Conservation (phyloP, 2,888 invertebrate genomes). For the Euplexia lucipara region DNA sequence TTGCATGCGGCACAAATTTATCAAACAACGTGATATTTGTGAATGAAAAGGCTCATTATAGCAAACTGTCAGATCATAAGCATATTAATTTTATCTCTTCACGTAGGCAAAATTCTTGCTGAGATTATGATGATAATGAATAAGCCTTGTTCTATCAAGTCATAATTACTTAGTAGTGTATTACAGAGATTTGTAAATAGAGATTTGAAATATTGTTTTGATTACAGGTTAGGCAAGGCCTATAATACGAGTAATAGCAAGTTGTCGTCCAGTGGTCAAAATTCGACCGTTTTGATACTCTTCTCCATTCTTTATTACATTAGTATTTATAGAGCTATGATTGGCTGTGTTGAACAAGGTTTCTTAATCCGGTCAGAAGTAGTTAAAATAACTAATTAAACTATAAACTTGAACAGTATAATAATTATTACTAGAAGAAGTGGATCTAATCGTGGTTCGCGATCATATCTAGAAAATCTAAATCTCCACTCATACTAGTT, state of each 20-base stretch:
- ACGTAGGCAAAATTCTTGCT: constrained; percentile 18
- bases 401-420: constrained; percentile 11
- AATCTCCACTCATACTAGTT: constrained; percentile 18
- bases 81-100: constrained; percentile 1
- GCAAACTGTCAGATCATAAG: neutral
- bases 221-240: neutral
- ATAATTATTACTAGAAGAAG: constrained; percentile 8
- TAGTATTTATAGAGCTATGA: too few relatives aligned
- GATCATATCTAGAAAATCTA: constrained; percentile 27
- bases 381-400: constrained; percentile 7
- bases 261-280: too few relatives aligned
- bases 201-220: constrained; percentile 3
- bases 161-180: constrained; percentile 4
- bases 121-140: constrained; percentile 22
- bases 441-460: constrained; percentile 10
- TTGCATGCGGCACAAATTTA: too few relatives aligned
- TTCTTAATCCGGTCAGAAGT: neutral
- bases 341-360: too few relatives aligned
- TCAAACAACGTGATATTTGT: neutral
- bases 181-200: constrained; percentile 9
- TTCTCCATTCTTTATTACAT: too few relatives aligned
- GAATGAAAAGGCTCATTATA: neutral
- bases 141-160: constrained; percentile 22
- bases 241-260: too few relatives aligned
- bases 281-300: too few relatives aligned